Conservation (phyloP, 2,113 vertebrate species). For the Probosciger aterrimus region DNA sequence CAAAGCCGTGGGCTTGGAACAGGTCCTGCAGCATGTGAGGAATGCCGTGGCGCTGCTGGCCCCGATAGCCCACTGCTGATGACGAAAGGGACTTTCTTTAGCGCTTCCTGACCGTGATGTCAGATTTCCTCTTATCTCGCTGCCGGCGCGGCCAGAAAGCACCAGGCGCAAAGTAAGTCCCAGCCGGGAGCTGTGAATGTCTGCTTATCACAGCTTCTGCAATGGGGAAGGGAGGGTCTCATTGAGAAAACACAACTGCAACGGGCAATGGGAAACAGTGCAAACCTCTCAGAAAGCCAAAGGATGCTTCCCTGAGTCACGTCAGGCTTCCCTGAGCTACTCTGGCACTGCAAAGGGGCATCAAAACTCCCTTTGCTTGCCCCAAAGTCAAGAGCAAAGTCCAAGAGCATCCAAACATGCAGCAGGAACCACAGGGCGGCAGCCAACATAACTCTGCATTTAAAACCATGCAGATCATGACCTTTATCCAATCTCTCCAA, state of each 20-base stretch:
- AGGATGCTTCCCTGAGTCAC: rapidly evolving
- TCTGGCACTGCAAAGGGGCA: background rate
- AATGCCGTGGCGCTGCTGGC: background rate
- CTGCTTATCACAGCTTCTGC: background rate
- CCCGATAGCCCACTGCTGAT: background rate
- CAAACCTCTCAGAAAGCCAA: background rate
- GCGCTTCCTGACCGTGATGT: constrained; percentile 9
- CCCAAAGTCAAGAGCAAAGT: background rate
- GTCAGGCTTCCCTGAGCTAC: rapidly evolving
- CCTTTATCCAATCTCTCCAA: background rate
- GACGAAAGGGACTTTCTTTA: background rate
- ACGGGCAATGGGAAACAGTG: rapidly evolving
- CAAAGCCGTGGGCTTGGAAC: background rate
- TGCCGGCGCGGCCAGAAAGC: background rate
- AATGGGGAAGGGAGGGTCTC: background rate
- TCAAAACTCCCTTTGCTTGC: background rate
- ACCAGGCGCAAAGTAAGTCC: background rate
- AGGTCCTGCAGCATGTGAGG: background rate
- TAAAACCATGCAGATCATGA: rapidly evolving
- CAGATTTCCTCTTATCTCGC: background rate
- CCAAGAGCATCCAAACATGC: background rate
- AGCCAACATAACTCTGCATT: background rate
- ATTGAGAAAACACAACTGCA: background rate
- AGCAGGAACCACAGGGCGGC: background rate
- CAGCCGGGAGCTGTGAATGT: background rate